Evolutionary conservation across 2,888 invertebrate species (phyloP).

Genomic region (Catocala nupta): DNA sequence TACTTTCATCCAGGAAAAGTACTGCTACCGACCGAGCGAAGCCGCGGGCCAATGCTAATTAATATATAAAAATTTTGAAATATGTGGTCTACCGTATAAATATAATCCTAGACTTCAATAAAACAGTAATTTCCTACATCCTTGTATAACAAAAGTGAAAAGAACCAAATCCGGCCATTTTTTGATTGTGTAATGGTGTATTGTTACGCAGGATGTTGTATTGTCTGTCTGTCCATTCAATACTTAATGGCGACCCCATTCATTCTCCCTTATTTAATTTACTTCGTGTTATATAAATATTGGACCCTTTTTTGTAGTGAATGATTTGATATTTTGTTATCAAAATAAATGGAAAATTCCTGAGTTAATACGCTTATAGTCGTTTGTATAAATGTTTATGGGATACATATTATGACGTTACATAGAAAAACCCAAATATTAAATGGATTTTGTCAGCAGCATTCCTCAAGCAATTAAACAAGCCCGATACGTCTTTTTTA

Average conservation of each 20-base stretch:
- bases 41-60: too few relatives aligned
- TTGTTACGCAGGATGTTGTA: conserved; percentile 62
- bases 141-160: conserved; percentile 16
- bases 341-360: conserved; percentile 1
- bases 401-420: too few relatives aligned
- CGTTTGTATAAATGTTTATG: neutral
- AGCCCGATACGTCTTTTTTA: too few relatives aligned
- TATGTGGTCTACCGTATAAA: neutral
- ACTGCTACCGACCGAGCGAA: too few relatives aligned
- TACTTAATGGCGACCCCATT: conserved; percentile 60
- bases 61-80: too few relatives aligned
- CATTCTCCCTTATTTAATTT: conserved; percentile 66
- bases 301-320: conserved; percentile 37
- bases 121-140: conserved; percentile 28
- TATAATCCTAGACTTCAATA: neutral
- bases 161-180: conserved; percentile 17
- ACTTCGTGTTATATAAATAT: conserved; percentile 37
- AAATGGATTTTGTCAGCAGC: too few relatives aligned
- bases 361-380: neutral
- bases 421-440: neutral
- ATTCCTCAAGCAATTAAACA: too few relatives aligned
- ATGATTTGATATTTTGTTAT: conserved; percentile 29
- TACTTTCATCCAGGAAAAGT: too few relatives aligned
- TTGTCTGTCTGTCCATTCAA: conserved; percentile 66
- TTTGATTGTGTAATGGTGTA: conserved; percentile 55